Evolutionary conservation across 2,113 vertebrate genomes (phyloP), one percentile per base, ranked within the genome.

Genomic region (Bujurquina vittata): DNA sequence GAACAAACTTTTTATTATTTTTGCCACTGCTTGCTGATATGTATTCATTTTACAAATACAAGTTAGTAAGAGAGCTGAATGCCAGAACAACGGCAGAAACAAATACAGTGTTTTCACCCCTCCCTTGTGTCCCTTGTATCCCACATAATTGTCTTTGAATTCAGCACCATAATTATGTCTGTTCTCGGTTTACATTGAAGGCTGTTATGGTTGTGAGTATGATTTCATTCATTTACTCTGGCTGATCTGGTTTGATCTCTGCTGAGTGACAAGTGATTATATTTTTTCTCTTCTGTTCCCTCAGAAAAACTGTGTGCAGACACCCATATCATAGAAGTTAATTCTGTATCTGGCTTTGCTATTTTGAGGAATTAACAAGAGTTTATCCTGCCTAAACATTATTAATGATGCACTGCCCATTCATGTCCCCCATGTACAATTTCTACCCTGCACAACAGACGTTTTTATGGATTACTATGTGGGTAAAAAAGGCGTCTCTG

Each of bases 141-240:
- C 62, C 54, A 76, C 69, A 76, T 85, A 78, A 86, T 75, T 59
- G 86, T 85, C 76, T 77, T 10, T 84, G 22, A 83, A 75, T 60
- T 29, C 75, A 74, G 52, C 23, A 67, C 72, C 33, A 58, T 80
- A 75, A 90, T 90, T 89, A 86, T 56, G 22, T 18, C 73, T 35
- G 63, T 72, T 84, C 76, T 58, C 20, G 83, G 40, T 90, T 89
- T 84, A 89, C 72, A 78, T 59, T 65, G 74, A 85, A 69, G 22
- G 22, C 15, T 80, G 82, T 87, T 83, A 84, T 74, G 22, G 31
- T 56, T 40, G 20, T 49, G 59, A 29, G 23, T 54, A 23, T 87
- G 72, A 80, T 61, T 56, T 62, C 11, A 59, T 58, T 49, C 29
- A 79, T 89, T 84, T 65, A 82, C 78, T 63, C 18, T 33, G 10